Evolutionary conservation across 2,797 vertebrate genomes (phyloP).

Genomic region (Urocyon cinereoargenteus): DNA sequence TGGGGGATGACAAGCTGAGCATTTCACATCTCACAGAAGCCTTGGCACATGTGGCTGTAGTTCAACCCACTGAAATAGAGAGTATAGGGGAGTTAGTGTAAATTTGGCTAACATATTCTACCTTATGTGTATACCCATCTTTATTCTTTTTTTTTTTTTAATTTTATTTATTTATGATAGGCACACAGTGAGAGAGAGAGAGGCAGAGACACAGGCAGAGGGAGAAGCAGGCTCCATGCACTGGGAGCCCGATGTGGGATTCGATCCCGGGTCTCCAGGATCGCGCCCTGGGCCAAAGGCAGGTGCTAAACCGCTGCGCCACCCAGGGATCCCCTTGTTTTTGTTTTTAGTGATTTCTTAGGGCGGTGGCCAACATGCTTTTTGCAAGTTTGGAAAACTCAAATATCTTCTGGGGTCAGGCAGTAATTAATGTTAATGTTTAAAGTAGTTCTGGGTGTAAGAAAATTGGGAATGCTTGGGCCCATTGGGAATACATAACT

Average conservation of each 20-base stretch:
- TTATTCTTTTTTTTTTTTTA: no score
- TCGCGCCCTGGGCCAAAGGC: no score
- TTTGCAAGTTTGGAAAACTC: background rate
- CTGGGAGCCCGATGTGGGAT: no score
- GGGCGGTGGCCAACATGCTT: no score
- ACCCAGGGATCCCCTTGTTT: no score
- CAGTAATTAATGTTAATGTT: background rate
- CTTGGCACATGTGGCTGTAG: background rate
- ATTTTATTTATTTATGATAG: no score
- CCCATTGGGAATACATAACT: background rate
- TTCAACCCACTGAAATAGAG: accelerated
- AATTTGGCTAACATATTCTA: background rate
- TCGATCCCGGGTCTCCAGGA: no score
- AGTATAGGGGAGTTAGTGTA: background rate
- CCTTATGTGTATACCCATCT: background rate
- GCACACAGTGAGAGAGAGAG: no score
- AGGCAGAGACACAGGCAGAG: no score
- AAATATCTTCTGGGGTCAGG: background rate
- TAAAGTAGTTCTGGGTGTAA: background rate
- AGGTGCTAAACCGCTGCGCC: no score
- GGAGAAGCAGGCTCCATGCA: no score
- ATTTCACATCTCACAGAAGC: background rate
- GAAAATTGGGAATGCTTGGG: accelerated
- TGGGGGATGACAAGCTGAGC: background rate
- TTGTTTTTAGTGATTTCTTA: background rate